Percentiles rank a stretch among this genome's conserved stretches.
These are phyloP conservation scores for Erithacus rubecula DNA, from an alignment of 2,797 vertebrate genomes.

Conservation along the genomic window DNA sequence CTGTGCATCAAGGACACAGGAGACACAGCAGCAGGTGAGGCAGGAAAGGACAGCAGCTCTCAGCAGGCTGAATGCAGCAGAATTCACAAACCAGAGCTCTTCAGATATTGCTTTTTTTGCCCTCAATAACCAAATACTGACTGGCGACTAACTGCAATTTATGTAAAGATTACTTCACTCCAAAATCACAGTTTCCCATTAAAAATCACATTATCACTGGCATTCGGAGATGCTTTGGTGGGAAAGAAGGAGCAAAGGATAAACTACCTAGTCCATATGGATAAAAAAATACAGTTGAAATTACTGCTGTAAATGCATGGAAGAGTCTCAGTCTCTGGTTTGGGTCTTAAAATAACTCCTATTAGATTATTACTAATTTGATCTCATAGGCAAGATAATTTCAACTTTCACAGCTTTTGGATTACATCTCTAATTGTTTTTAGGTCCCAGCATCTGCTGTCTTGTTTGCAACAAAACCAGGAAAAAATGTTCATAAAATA, in stretches of 20 bases:
- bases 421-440: neutral
- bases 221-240: neutral
- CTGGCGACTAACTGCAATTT: neutral
- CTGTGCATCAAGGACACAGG: neutral
- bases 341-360: neutral
- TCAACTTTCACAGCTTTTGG: neutral
- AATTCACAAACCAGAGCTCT: neutral
- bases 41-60: neutral
- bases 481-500: neutral
- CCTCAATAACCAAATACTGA: neutral
- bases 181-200: neutral
- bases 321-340: neutral
- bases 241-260: neutral
- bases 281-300: neutral
- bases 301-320: neutral
- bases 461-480: neutral
- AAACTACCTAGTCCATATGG: neutral
- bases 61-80: neutral
- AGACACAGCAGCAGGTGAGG: neutral
- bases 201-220: neutral
- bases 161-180: neutral
- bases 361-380: neutral
- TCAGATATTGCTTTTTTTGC: neutral
- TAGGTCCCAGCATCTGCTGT: neutral
- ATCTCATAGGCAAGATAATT: neutral